phyloP scores from a whole-genome alignment of 2,888 invertebrate genomes.

The Lasioglossum vierecki region DNA sequence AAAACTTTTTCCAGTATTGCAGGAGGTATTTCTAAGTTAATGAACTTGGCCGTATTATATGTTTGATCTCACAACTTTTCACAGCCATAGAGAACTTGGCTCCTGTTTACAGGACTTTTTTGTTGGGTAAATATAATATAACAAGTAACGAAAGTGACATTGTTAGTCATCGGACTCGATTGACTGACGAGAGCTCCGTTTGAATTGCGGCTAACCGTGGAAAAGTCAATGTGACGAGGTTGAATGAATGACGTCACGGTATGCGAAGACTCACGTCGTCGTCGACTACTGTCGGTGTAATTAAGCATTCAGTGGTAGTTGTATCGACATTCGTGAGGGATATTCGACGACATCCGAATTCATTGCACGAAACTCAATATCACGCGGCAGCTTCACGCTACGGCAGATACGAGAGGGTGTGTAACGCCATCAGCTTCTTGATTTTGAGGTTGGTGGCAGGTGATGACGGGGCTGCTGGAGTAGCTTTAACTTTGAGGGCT shows the following conservation, averaged over 20 bases:
- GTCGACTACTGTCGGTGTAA: background rate
- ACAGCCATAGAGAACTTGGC: too few species aligned
- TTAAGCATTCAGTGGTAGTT: background rate
- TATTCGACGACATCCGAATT: conserved; percentile 11
- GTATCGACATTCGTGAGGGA: background rate
- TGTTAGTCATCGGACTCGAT: background rate
- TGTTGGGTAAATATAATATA: too few species aligned
- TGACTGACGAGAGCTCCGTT: background rate
- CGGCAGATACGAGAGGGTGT: background rate
- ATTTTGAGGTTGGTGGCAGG: conserved; percentile 52
- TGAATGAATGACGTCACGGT: background rate
- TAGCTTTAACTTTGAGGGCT: conserved; percentile 61
- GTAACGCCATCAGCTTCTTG: conserved; percentile 42
- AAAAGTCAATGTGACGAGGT: background rate
- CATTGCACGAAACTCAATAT: conserved; percentile 22
- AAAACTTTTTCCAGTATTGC: too few species aligned
- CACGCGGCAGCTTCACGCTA: background rate
- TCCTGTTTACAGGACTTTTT: too few species aligned
- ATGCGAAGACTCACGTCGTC: background rate
- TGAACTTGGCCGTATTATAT: too few species aligned
- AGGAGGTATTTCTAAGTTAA: too few species aligned
- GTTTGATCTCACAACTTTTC: too few species aligned
- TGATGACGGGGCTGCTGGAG: conserved; percentile 35
- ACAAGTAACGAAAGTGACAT: background rate
- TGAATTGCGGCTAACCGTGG: background rate